phyloP scores from a whole-genome alignment of 1,140 invertebrate species.

The Zelostemma sp. region DNA sequence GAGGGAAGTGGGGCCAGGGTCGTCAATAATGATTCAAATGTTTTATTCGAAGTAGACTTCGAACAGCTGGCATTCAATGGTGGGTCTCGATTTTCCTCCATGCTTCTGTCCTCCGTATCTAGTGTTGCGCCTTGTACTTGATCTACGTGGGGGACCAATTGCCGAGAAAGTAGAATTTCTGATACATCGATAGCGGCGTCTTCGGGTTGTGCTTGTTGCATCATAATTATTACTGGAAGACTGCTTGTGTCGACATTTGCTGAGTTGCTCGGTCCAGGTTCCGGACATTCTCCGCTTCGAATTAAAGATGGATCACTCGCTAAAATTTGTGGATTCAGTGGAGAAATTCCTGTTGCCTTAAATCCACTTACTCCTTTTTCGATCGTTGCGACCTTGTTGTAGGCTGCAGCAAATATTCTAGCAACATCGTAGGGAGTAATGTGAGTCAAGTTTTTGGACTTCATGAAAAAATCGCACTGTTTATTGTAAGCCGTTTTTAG shows the following conservation, averaged over 20 bases:
- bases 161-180: too few relatives aligned
- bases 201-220: too few relatives aligned
- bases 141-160: too few relatives aligned
- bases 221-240: too few relatives aligned
- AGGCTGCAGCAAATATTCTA: constrained; percentile 40
- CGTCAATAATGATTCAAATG: neutral
- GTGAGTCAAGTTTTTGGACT: constrained; percentile 8
- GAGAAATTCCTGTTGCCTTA: constrained; percentile 57
- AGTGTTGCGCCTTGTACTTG: too few relatives aligned
- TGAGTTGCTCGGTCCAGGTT: too few relatives aligned
- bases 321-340: constrained; percentile 57
- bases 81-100: too few relatives aligned
- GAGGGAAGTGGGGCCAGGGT: neutral
- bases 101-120: too few relatives aligned
- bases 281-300: too few relatives aligned
- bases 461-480: constrained; percentile 57
- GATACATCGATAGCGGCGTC: too few relatives aligned
- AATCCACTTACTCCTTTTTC: constrained; percentile 60
- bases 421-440: constrained; percentile 19
- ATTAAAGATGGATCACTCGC: neutral
- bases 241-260: too few relatives aligned
- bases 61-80: too few relatives aligned
- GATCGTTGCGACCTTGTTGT: constrained; percentile 53
- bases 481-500: constrained; percentile 53
- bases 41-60: neutral